These are phyloP conservation scores for Cecropterus lyciades DNA, from an alignment of 1,140 invertebrate species.

Conservation along the genomic window DNA sequence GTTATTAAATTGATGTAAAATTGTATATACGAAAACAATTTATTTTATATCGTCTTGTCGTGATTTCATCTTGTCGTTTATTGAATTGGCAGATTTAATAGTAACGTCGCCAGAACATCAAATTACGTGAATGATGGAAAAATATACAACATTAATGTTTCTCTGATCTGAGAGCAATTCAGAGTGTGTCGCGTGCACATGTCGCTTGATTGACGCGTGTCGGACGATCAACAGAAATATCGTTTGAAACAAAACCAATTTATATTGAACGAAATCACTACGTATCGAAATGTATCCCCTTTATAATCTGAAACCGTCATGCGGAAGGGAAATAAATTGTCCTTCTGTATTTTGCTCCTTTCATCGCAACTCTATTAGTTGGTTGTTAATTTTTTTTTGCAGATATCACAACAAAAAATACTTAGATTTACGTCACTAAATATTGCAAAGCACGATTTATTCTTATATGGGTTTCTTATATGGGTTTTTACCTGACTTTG, in stretches of 20 bases:
- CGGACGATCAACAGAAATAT: slow-evolving; percentile 55
- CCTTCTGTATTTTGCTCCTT: not conserved
- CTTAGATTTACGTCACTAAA: too few species aligned
- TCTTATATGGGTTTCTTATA: too few species aligned
- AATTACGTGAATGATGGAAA: slow-evolving; percentile 45
- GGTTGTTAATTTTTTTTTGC: too few species aligned
- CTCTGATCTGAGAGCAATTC: slow-evolving; percentile 63
- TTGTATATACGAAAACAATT: slow-evolving; percentile 14
- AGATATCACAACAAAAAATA: too few species aligned
- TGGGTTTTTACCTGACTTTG: too few species aligned
- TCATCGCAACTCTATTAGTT: not conserved
- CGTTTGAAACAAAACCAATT: slow-evolving; percentile 48
- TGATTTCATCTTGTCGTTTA: slow-evolving; percentile 7
- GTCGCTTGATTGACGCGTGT: slow-evolving; percentile 66
- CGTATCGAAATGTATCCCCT: slow-evolving; percentile 27
- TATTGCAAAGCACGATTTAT: too few species aligned
- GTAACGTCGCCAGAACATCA: slow-evolving; percentile 28
- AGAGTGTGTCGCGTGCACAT: slow-evolving; percentile 63
- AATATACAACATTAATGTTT: slow-evolving; percentile 56
- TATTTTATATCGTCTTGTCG: slow-evolving; percentile 8
- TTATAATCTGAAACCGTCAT: slow-evolving; percentile 12
- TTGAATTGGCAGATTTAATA: slow-evolving; percentile 26
- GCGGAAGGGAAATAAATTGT: slow-evolving; percentile 12
- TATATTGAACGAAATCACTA: slow-evolving; percentile 48
- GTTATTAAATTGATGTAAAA: too few species aligned